Conservation (phyloP, 1,140 invertebrate genomes). For the Nomia melanderi region DNA sequence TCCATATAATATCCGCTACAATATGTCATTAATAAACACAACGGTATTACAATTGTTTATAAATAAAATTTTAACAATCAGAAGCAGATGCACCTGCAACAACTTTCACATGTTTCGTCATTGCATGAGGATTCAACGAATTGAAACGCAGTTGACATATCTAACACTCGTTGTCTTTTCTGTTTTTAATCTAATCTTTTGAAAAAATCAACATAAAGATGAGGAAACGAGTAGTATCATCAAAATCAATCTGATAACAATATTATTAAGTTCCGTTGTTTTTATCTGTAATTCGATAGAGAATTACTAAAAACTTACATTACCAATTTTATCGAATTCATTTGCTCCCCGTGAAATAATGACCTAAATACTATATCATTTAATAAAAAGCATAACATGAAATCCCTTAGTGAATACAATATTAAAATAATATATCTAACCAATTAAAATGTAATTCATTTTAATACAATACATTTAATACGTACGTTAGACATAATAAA, state of each 20-base stretch:
- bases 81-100: neutral
- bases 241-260: constrained; percentile 5
- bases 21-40: too few species aligned
- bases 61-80: neutral
- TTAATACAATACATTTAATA: too few species aligned
- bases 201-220: neutral
- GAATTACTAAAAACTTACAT: neutral
- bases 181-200: constrained; percentile 1
- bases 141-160: neutral
- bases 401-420: too few species aligned
- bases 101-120: neutral
- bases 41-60: neutral
- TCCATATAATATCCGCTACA: too few species aligned
- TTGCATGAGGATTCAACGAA: neutral
- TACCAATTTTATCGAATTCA: too few species aligned
- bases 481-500: too few species aligned
- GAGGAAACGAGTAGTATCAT: neutral
- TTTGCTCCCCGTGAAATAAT: too few species aligned
- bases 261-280: neutral
- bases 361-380: too few species aligned
- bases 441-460: too few species aligned
- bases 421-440: too few species aligned
- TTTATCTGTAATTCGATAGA: neutral
- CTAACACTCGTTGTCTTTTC: neutral
- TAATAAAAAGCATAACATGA: too few species aligned